phyloP scores from a whole-genome alignment of 2,113 vertebrate species.

The Monarcha castaneiventris region DNA sequence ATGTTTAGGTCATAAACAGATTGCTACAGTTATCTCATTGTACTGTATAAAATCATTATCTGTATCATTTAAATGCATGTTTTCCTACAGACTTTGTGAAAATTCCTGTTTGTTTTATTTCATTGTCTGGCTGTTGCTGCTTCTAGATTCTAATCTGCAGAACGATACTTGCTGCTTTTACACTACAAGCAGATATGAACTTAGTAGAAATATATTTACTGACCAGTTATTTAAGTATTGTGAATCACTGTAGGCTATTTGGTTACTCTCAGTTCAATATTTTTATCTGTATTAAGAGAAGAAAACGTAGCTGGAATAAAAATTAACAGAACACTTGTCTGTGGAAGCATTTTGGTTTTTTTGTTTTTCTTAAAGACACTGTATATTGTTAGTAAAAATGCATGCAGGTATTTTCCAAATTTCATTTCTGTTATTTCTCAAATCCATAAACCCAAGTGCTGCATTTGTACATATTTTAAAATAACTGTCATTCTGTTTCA shows the following conservation, averaged over 20 bases:
- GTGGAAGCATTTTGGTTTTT: neutral
- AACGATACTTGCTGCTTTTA: neutral
- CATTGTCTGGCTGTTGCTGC: neutral
- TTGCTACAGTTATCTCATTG: neutral
- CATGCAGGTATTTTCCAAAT: neutral
- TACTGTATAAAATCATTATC: neutral
- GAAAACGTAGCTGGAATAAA: neutral
- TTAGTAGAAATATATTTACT: neutral
- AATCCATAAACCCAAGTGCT: neutral
- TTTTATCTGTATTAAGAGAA: neutral
- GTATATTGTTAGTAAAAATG: neutral
- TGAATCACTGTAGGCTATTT: neutral
- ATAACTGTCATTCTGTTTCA: slow-evolving; percentile 42
- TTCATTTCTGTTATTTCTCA: neutral
- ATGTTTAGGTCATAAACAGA: neutral
- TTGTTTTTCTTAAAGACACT: neutral
- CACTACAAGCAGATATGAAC: neutral
- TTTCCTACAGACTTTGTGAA: neutral
- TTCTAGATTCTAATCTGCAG: neutral
- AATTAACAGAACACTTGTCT: neutral
- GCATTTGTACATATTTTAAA: neutral
- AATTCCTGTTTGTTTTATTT: neutral
- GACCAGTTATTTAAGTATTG: neutral
- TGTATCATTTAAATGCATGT: neutral
- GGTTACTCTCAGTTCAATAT: neutral